Percentiles rank a stretch among this genome's conserved stretches.
phyloP scores from a whole-genome alignment of 2,113 vertebrate species.

The Ceyx margarethae region DNA sequence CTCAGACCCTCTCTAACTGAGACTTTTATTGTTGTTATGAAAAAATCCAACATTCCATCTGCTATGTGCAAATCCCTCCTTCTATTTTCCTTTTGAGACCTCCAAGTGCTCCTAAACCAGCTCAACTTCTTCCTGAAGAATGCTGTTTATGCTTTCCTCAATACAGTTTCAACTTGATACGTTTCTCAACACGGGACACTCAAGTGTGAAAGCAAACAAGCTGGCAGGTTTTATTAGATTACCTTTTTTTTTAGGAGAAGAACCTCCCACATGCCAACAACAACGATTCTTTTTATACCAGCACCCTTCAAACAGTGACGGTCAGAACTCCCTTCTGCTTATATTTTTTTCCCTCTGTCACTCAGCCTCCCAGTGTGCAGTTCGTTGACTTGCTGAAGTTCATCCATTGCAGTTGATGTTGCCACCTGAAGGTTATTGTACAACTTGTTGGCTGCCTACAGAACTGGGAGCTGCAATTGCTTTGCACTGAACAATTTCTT shows the following conservation, averaged over 20 bases:
- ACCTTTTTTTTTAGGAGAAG: not conserved
- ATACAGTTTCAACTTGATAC: not conserved
- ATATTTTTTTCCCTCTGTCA: not conserved
- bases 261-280: not conserved
- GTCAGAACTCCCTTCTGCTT: not conserved
- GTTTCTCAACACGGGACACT: not conserved
- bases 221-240: conserved; percentile 4
- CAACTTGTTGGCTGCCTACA: accelerated
- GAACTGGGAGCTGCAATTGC: accelerated
- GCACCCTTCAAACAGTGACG: not conserved
- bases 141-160: not conserved
- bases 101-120: conserved; percentile 19
- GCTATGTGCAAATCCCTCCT: not conserved
- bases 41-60: conserved; percentile 38
- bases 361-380: not conserved
- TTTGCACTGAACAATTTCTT: not conserved
- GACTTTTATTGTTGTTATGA: not conserved
- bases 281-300: not conserved
- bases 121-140: conserved; percentile 17
- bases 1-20: not conserved
- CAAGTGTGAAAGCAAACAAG: conserved; percentile 21
- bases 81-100: conserved; percentile 32
- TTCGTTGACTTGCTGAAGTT: not conserved
- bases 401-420: not conserved
- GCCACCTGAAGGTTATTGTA: not conserved